Conservation (phyloP, 2,113 vertebrate species). For the Manacus vitellinus region DNA sequence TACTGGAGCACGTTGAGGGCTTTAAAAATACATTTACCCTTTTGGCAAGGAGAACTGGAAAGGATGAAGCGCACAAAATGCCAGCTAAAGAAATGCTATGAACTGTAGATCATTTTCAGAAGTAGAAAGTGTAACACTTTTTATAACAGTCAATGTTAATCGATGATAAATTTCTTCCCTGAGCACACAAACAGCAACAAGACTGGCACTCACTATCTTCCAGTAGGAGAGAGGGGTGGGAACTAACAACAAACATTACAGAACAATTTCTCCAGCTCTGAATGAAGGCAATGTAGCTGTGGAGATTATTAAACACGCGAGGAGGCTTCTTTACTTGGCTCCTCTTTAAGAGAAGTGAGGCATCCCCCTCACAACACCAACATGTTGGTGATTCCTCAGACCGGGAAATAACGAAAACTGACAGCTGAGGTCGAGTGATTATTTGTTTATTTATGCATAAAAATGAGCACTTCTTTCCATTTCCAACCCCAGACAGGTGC, state of each 20-base stretch:
- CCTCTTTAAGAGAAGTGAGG: neutral
- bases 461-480: neutral
- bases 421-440: neutral
- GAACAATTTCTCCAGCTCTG: neutral
- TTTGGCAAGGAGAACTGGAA: neutral
- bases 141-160: neutral
- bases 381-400: neutral
- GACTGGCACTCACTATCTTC: neutral
- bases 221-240: neutral
- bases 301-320: neutral
- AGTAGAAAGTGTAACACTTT: neutral
- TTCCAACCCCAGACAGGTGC: neutral
- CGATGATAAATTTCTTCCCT: neutral
- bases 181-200: neutral
- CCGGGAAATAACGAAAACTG: neutral
- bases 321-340: neutral
- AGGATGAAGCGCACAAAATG: neutral
- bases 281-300: neutral
- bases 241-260: neutral
- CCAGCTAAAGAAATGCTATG: neutral
- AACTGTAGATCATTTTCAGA: neutral
- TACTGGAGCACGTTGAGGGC: neutral
- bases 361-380: neutral
- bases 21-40: conserved; percentile 38
- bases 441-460: neutral